phyloP scores from a whole-genome alignment of 1,140 invertebrate species.

The Drosophila kohkoa region DNA sequence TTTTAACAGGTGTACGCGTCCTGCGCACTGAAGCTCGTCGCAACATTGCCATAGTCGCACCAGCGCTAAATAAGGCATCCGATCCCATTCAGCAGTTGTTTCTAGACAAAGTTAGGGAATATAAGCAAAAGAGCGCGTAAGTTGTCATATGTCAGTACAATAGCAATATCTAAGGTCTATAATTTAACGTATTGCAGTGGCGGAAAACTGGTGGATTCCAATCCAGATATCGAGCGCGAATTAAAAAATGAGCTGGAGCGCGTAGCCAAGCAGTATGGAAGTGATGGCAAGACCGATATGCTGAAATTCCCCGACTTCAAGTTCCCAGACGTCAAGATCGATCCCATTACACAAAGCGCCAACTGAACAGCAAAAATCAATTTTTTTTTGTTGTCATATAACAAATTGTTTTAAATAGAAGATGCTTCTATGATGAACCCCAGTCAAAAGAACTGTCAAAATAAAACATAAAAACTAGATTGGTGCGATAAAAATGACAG shows the following conservation, averaged over 20 bases:
- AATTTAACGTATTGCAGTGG: slow-evolving; percentile 85
- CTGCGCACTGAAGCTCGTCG: slow-evolving; percentile 84
- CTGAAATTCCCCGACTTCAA: slow-evolving; percentile 94
- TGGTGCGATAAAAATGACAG: slow-evolving; percentile 7
- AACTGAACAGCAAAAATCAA: slow-evolving; percentile 28
- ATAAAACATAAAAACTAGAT: slow-evolving; percentile 32
- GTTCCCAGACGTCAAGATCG: slow-evolving; percentile 89
- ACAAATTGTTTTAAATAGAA: slow-evolving; percentile 66
- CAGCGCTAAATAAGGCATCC: slow-evolving; percentile 89
- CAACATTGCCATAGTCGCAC: slow-evolving; percentile 89
- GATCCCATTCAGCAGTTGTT: slow-evolving; percentile 98
- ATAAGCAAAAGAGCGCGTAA: slow-evolving; percentile 86
- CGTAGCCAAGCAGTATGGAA: slow-evolving; percentile 91
- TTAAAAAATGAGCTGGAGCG: slow-evolving; percentile 92
- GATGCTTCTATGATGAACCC: slow-evolving; percentile 17
- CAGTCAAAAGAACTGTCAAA: slow-evolving; percentile 16
- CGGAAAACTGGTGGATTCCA: slow-evolving; percentile 93
- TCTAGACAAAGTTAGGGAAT: slow-evolving; percentile 96
- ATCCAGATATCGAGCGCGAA: slow-evolving; percentile 91
- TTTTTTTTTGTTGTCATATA: slow-evolving; percentile 37
- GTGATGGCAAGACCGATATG: slow-evolving; percentile 91
- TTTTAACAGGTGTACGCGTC: slow-evolving; percentile 71
- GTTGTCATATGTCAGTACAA: not conserved
- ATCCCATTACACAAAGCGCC: slow-evolving; percentile 85
- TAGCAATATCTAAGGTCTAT: not conserved